These are phyloP conservation scores for Galaxea fascicularis DNA, from an alignment of 92 coral and sea anemone genomes.

Conservation along the genomic window DNA sequence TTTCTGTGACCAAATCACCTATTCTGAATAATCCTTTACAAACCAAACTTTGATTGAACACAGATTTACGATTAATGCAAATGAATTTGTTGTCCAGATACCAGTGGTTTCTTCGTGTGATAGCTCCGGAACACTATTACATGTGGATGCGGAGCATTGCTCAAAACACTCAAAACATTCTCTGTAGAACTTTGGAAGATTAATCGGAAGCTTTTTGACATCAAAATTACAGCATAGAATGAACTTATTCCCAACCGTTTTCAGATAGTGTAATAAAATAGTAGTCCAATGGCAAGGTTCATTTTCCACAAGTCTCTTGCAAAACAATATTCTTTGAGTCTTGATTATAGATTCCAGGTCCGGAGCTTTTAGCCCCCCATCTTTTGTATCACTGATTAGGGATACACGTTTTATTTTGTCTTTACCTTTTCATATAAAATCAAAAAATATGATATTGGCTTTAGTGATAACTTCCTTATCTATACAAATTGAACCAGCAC, in stretches of 20 bases:
- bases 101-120: too few species aligned
- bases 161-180: too few species aligned
- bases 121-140: too few species aligned
- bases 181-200: too few species aligned
- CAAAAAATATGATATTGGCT: not conserved
- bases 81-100: not conserved
- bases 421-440: not conserved
- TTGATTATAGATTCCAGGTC: slow-evolving; percentile 2
- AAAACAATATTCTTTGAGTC: not conserved
- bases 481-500: not conserved
- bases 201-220: too few species aligned
- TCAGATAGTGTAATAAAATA: not conserved
- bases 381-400: not conserved
- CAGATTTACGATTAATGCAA: too few species aligned
- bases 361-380: slow-evolving; percentile 5
- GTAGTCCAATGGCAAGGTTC: not conserved
- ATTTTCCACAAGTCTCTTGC: not conserved
- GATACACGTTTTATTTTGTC: too few species aligned
- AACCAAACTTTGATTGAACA: too few species aligned
- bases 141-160: too few species aligned
- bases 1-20: too few species aligned
- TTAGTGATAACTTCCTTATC: not conserved
- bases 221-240: too few species aligned
- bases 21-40: too few species aligned
- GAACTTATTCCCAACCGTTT: not conserved